Conservation (phyloP, 2,113 vertebrate genomes). For the Caloenas nicobarica region DNA sequence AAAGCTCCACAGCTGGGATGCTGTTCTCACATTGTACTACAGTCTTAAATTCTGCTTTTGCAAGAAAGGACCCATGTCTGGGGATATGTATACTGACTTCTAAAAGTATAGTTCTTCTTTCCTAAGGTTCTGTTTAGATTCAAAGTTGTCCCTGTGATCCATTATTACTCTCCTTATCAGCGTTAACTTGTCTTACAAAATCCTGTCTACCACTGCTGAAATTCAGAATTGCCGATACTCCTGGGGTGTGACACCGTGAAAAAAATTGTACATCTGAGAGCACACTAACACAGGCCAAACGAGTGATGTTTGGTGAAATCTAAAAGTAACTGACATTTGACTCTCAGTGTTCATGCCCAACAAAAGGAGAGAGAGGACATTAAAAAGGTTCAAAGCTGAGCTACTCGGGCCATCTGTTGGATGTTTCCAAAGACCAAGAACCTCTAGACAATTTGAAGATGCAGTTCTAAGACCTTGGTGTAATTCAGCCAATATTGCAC, state of each 20-base stretch:
- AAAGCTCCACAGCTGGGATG: background rate
- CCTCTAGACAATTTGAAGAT: background rate
- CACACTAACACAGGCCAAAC: background rate
- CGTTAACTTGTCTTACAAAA: background rate
- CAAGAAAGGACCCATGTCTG: background rate
- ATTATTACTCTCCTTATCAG: background rate
- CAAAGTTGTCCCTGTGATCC: background rate
- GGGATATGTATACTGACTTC: background rate
- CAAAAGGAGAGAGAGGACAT: background rate
- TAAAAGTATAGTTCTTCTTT: background rate
- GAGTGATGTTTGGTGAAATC: background rate
- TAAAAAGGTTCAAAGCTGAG: background rate
- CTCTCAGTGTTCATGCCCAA: background rate
- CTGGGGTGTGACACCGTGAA: fast-evolving
- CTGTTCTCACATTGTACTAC: background rate
- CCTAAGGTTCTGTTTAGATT: background rate
- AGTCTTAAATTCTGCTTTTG: background rate
- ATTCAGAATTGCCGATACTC: background rate
- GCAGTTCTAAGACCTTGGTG: background rate
- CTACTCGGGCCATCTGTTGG: background rate
- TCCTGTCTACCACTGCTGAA: background rate
- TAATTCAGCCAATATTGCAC: background rate
- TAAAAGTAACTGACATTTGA: background rate
- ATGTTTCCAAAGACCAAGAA: background rate
- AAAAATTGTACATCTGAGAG: background rate